Percentiles rank a stretch among this genome's conserved stretches.
Evolutionary conservation across 2,888 invertebrate genomes (phyloP).

Genomic region (Amitus sp.): DNA sequence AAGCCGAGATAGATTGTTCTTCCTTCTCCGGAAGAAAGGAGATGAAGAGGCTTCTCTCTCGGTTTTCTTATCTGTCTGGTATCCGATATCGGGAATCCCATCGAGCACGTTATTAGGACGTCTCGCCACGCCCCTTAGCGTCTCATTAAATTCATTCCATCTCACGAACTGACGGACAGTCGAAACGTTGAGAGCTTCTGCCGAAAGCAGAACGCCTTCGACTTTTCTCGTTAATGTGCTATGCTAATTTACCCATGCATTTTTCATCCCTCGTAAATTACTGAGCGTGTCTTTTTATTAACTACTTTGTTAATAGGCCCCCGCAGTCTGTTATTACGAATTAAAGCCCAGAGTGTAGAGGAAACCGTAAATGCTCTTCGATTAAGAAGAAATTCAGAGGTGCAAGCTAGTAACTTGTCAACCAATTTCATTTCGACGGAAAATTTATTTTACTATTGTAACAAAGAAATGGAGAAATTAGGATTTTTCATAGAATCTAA

Average conservation of each 20-base stretch:
- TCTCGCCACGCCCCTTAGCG: slow-evolving; percentile 50
- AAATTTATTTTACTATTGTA: no score
- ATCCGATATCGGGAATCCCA: slow-evolving; percentile 28
- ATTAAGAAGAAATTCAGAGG: no score
- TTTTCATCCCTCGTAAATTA: background rate
- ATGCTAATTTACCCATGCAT: slow-evolving; percentile 3
- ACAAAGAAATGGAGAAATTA: no score
- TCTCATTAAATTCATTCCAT: slow-evolving; percentile 53
- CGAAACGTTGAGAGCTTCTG: slow-evolving; percentile 19
- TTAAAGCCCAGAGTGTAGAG: no score
- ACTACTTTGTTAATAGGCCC: slow-evolving; percentile 3
- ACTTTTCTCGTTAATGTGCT: slow-evolving; percentile 18
- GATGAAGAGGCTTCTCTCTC: slow-evolving; percentile 7
- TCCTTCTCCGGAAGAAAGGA: background rate
- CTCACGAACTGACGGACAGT: slow-evolving; percentile 23
- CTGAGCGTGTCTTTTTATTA: background rate
- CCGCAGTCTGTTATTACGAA: background rate
- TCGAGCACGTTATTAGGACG: slow-evolving; percentile 46
- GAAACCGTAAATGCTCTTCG: no score
- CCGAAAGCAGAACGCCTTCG: slow-evolving; percentile 18
- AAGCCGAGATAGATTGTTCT: background rate
- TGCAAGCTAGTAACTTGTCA: no score
- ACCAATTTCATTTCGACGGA: no score
- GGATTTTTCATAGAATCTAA: no score
- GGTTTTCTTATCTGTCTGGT: slow-evolving; percentile 13